These are phyloP conservation scores for Molorchus minor DNA, from an alignment of 2,888 invertebrate genomes.

Conservation along the genomic window DNA sequence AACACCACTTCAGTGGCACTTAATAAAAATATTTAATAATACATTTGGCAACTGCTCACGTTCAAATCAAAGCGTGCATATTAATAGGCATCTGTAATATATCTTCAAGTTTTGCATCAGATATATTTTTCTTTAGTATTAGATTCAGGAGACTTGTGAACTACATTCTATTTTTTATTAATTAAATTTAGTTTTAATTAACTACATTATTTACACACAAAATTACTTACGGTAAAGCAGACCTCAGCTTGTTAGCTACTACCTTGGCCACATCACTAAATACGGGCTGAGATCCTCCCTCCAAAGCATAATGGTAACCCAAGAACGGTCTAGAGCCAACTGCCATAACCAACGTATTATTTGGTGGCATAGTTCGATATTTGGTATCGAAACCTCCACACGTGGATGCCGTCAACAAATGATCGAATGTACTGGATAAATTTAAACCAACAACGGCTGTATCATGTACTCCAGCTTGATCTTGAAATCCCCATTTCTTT, in stretches of 20 bases:
- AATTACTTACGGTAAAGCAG: conserved; percentile 76
- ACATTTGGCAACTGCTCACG: no score
- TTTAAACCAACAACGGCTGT: conserved; percentile 79
- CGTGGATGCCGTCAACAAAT: conserved; percentile 82
- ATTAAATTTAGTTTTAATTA: no score
- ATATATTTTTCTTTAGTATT: no score
- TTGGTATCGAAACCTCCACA: conserved; percentile 78
- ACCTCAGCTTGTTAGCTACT: conserved; percentile 82
- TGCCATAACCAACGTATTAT: conserved; percentile 78
- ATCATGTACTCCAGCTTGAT: conserved; percentile 79
- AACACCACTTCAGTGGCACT: no score
- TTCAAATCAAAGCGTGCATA: no score
- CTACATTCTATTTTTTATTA: not conserved
- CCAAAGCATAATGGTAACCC: conserved; percentile 89
- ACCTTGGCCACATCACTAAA: conserved; percentile 88
- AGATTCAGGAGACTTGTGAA: no score
- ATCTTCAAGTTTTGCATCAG: no score
- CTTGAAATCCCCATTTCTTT: conserved; percentile 88
- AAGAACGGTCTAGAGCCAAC: conserved; percentile 85
- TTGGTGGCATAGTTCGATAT: conserved; percentile 78
- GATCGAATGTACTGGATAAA: conserved; percentile 83
- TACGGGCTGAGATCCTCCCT: conserved; percentile 84
- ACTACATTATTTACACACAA: no score
- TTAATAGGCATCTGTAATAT: no score
- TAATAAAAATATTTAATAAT: no score